Evolutionary conservation across 1,140 invertebrate species (phyloP).

Genomic region (Oncopodura yosiiana): DNA sequence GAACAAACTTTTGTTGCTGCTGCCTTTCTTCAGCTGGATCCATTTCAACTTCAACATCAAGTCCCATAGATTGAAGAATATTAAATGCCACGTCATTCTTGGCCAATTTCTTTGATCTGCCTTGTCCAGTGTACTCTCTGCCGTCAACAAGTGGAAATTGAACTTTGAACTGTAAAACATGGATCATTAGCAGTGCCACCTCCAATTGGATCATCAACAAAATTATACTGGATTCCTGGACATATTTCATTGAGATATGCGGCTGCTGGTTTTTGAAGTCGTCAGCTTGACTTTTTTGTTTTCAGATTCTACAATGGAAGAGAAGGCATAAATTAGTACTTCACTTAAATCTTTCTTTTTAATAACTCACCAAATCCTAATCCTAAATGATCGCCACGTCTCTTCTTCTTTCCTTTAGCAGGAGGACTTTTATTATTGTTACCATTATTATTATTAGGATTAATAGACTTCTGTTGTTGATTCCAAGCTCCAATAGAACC

Average conservation of each 20-base stretch:
- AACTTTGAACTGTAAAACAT: conserved; percentile 20
- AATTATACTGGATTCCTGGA: conserved; percentile 21
- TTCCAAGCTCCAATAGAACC: no score
- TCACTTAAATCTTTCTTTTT: no score
- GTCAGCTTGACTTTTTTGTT: no score
- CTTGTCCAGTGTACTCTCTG: conserved; percentile 16
- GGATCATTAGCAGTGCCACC: conserved; percentile 11
- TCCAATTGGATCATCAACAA: conserved; percentile 3
- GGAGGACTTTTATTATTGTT: no score
- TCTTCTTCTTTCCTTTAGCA: no score
- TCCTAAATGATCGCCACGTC: no score
- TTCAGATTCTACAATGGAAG: no score
- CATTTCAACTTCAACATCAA: neutral
- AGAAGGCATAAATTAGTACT: no score
- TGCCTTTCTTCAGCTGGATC: neutral
- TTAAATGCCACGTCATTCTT: conserved; percentile 24
- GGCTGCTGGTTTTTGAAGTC: no score
- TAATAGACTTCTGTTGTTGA: no score
- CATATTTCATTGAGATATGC: conserved; percentile 20
- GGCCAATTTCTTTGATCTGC: conserved; percentile 29
- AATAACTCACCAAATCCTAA: no score
- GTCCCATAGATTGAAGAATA: conserved; percentile 15
- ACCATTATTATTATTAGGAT: no score
- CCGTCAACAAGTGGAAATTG: conserved; percentile 7
- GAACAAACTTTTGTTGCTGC: neutral